Base-by-base conservation (phyloP, 2,113 vertebrate genomes). In the Phylloscopus trochiloides region DNA sequence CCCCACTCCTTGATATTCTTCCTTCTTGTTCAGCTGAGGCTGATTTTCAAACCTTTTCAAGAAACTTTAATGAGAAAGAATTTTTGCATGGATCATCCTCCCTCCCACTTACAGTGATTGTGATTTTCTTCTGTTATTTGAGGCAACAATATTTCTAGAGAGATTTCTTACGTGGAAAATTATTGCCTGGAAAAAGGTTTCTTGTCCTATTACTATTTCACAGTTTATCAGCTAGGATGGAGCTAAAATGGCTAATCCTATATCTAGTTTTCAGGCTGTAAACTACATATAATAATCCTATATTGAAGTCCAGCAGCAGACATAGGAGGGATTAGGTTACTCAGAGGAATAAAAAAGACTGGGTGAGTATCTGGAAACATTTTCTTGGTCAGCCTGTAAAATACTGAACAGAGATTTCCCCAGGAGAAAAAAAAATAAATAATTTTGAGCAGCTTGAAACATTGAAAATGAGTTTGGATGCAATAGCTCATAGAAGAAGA, bases 221-320 rank as follows among this genome's bases (percentile, higher is more conserved):
- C n/a, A 66, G 66, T 67, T 95, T 92, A 73, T 90, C 85, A 79
- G 67, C 38, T 54, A 85, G n/a, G 28, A 92, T 57, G 22, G 32
- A 76, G n/a, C 54, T 82, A 76, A 93, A 94, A 86, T 50, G 31
- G 14, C 16, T 90, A 85, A 92, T 92, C 71, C 67, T 78, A 22
- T 57, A 78, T 54, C 29, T 34, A 50, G 51, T 78, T 90, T 95
- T 32, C 75, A 57, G 62, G 14, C 58, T 86, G 28, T 86, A 88
- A 90, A 14, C n/a, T 58, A 90, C 45, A 61, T 58, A 36, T 24
- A 90, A 92, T 82, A 92, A 95, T 92, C 70, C 31, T 86, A 19
- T 88, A 90, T 93, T 90, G 85, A 92, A 93, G 38, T 94, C 57
- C 34, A 83, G 71, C 74, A 83, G 71, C 74, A 90, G 62, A 68